Conservation (phyloP, 2,797 vertebrate species). For the Sebastes iracundus region DNA sequence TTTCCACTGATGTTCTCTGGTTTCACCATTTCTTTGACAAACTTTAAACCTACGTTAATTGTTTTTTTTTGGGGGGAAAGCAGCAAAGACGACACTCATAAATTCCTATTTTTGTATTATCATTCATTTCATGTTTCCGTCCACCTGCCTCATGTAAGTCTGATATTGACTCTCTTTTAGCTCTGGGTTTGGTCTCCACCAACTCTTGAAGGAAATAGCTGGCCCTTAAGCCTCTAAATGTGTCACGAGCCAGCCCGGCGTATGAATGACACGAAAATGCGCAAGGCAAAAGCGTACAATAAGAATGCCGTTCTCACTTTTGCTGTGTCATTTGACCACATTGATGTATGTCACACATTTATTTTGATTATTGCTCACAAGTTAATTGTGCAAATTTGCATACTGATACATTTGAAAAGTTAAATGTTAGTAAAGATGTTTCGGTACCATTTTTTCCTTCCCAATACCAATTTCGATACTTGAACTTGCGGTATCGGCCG, state of each 20-base stretch:
- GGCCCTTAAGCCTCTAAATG: neutral
- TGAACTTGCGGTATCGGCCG: too few species aligned
- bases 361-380: too few species aligned
- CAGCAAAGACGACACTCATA: neutral
- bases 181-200: neutral
- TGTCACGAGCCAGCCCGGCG: rapidly evolving
- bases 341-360: too few species aligned
- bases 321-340: too few species aligned
- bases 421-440: too few species aligned
- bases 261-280: too few species aligned
- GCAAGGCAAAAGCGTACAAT: rapidly evolving
- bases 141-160: neutral
- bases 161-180: neutral
- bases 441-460: too few species aligned
- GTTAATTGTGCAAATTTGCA: too few species aligned
- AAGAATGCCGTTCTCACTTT: too few species aligned
- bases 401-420: too few species aligned
- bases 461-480: too few species aligned
- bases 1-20: neutral
- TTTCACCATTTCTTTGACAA: neutral
- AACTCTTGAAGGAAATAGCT: neutral
- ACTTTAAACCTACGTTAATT: neutral
- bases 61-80: neutral
- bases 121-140: neutral
- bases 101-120: neutral